Base-by-base conservation (phyloP, 2,888 invertebrate species). In the Mythimna ferrago region DNA sequence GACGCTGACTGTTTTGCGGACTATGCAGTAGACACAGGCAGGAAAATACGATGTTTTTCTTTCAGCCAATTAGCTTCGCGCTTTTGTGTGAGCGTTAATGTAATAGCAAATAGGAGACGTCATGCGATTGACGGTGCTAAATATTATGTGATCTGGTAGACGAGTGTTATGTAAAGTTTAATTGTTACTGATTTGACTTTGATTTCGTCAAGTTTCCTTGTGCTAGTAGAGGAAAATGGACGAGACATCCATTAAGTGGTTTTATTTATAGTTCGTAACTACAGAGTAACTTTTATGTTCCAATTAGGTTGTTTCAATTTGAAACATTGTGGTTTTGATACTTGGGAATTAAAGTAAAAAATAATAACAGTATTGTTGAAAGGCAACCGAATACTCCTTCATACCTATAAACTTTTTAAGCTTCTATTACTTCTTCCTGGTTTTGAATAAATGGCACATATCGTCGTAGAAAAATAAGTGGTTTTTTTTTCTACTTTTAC, bases 11-110 rank as follows among this genome's bases (percentile, higher is more conserved):
- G 82, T 79, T 76, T 73, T 26, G 60, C 65, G 62, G 65, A 78
- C 76, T 76, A 72, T 26, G 61, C 65, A 54, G 63, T 26, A 66
- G 54, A 26, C 75, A 32, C 35, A 57, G 76, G 63, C 66, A 71
- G 81, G 81, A 83, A 87, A 87, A 83, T 76, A 73, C 82, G 84
- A 78, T 81, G 83, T 81, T 87, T 89, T 90, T 89, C 88, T 88
- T 91, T 89, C 81, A 89, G 86, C 87, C 90, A 91, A 92, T 92
- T 93, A 91, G 88, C 82, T 86, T 64, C 74, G 58, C 83, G 69
- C 67, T 86, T 79, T 85, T 79, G 82, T 85, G 21, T 57, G 19
- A 66, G 41, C 66, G 78, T 63, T 82, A 76, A 76, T 76, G 64
- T 76, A 10, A 63, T 51, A 78, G 83, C 87, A 88, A 91, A 90